Evolutionary conservation across 2,113 vertebrate species (phyloP), one percentile per base, ranked within the genome.

Genomic region (Ictalurus punctatus): DNA sequence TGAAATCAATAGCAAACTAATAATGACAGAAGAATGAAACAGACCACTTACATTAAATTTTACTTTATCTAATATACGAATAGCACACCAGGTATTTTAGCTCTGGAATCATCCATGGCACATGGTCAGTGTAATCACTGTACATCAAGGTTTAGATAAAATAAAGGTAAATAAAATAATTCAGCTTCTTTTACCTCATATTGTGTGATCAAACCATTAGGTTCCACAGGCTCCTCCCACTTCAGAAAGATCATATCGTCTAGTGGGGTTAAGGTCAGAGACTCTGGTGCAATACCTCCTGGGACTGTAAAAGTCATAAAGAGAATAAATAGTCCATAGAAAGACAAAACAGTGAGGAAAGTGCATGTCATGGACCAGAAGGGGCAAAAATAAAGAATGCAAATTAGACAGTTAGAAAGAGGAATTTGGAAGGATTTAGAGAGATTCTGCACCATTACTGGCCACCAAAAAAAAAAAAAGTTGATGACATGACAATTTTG

Each of bases 211-310:
- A 98, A 95, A 6, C 98, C 98, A 0, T 99, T 99, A 83, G 98
- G 97, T 87, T 99, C 98, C 91, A 97, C 91, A 0, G 98, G 98
- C 87, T 99, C 97, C 93, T 98, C 97, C 98, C 98, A 99, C 90
- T 98, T 98, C 73, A 99, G 96, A 88, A 99, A 98, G 88, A 99
- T 97, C 97, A 98, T 97, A 93, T 99, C 98, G 58, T 99, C 98
- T 89, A 98, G 91, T 0, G 97, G 96, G 16, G 97, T 98, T 94
- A 98, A 97, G 87, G 96, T 98, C 91, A 99, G 94, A 4, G 98
- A 98, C 92, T 99, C 98, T 0, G 97, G 95, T 27, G 97, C 95
- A 0, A 99, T 99, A 91, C 96, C 96, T 0, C 98, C 98, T 0
- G 98, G 98, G 84, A 99, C 98, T 99, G 84, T 85, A 71, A 58